Percentiles rank a stretch among this genome's conserved stretches.
Conservation (phyloP, 2,888 invertebrate genomes). For the Apamea sordens region DNA sequence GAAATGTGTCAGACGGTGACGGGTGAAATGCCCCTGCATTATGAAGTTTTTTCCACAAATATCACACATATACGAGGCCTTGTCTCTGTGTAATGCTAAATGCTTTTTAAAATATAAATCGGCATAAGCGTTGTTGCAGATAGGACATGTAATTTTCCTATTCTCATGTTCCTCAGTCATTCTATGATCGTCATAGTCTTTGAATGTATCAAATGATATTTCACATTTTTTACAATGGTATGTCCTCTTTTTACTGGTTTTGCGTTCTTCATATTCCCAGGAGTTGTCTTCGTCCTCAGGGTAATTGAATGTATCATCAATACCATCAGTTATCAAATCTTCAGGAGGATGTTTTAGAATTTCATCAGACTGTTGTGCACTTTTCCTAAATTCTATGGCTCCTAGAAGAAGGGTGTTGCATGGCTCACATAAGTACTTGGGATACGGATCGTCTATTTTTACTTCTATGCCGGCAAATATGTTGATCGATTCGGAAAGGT, state of each 20-base stretch:
- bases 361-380: slow-evolving; percentile 80
- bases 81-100: slow-evolving; percentile 75
- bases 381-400: slow-evolving; percentile 83
- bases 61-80: slow-evolving; percentile 81
- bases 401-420: slow-evolving; percentile 80
- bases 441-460: slow-evolving; percentile 75
- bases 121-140: slow-evolving; percentile 81
- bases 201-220: slow-evolving; percentile 75
- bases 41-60: slow-evolving; percentile 84
- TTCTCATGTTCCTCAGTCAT: slow-evolving; percentile 81
- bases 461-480: slow-evolving; percentile 78
- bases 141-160: slow-evolving; percentile 75
- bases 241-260: slow-evolving; percentile 53
- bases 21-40: slow-evolving; percentile 77
- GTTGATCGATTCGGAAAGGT: slow-evolving; percentile 75
- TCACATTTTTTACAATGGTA: slow-evolving; percentile 80
- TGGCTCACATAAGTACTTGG: slow-evolving; percentile 80
- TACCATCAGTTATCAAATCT: slow-evolving; percentile 45
- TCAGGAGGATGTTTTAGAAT: slow-evolving; percentile 70
- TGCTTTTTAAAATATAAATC: slow-evolving; percentile 81
- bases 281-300: slow-evolving; percentile 51
- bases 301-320: slow-evolving; percentile 55
- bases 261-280: slow-evolving; percentile 56
- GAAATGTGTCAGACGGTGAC: slow-evolving; percentile 84
- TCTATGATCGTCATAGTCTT: slow-evolving; percentile 80